Base-by-base conservation (phyloP, 1,140 invertebrate genomes). In the Neomicropteryx cornuta region DNA sequence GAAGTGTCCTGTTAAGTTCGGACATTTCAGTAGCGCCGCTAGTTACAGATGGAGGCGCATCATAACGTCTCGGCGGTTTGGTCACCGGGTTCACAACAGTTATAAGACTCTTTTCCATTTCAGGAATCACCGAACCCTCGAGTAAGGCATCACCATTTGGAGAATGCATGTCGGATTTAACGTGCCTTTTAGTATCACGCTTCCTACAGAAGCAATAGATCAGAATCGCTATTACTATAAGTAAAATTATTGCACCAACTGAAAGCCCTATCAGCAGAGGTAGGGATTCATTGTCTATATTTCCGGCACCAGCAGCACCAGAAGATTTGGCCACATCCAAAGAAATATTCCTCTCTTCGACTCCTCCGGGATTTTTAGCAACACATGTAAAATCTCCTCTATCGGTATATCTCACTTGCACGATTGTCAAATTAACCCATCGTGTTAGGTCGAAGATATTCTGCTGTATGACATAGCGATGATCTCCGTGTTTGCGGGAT, bases 331-430 rank as follows among this genome's bases (percentile, higher is more conserved):
- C 58, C 1, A 87, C 70, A 5, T 66, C 55, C 14, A 92, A 56
- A 1, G 75, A 78, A 1, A 91, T 60, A 55, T 73, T 87, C 38
- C 68, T 75, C 50, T 86, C 81, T 23, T 83, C 81, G 5, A 79
- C 73, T 0, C 91, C 92, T 2, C 84, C 90, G 0, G 77, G 71
- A 60, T 91, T 96, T 38, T 79, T 81, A 0, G 87, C 89, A 4
- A 83, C 71, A 49, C 91, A 96, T n/a, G 77, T 72, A 56, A 94
- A 96, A 33, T 87, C 79, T 0, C 91, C 92, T 48, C 79, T 77
- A 59, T 96, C 91, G 5, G 79, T 74, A 13, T 66, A 64, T 5
- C 69, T 68, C 0, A 85, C 73, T 32, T 83, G 72, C 1, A 73
- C 61, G 18, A 91, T 79, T 1, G 84, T 87, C 20, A 89, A 59